Evolutionary conservation across 1,140 invertebrate genomes (phyloP).

Genomic region (Littorina saxatilis): DNA sequence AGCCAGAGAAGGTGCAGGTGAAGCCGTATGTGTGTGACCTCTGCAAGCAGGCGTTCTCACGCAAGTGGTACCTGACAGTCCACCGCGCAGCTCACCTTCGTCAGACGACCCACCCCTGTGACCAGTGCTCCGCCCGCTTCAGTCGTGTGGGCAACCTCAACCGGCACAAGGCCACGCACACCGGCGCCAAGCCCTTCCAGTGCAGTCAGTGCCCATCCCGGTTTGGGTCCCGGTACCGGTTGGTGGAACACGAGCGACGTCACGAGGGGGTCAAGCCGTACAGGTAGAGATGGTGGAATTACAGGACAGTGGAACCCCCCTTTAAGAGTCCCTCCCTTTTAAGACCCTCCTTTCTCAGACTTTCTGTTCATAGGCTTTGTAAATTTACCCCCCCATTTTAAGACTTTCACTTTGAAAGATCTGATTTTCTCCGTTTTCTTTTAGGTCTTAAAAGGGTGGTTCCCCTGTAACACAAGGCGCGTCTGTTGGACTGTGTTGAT

Average conservation of each 20-base stretch:
- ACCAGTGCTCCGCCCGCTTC: background rate
- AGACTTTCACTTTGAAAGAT: too few species aligned
- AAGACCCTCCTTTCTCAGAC: too few species aligned
- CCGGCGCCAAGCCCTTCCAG: conserved; percentile 36
- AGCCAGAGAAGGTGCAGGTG: background rate
- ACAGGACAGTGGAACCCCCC: too few species aligned
- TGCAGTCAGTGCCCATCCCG: conserved; percentile 5
- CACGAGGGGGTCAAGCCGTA: conserved; percentile 21
- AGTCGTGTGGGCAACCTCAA: conserved; percentile 27
- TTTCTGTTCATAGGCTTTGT: too few species aligned
- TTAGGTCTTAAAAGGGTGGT: too few species aligned
- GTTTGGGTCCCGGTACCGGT: conserved; percentile 2
- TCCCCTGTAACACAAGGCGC: too few species aligned
- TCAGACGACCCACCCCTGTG: background rate
- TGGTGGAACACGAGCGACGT: conserved; percentile 1
- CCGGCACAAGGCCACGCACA: conserved; percentile 13
- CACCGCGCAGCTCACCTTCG: conserved; percentile 23
- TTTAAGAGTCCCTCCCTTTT: too few species aligned
- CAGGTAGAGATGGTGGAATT: background rate
- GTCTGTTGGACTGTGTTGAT: too few species aligned
- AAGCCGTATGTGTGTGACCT: conserved; percentile 14
- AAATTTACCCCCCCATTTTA: too few species aligned
- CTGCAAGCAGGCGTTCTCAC: background rate
- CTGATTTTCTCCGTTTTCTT: too few species aligned
- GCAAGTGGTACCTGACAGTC: conserved; percentile 19